A percentile compares a stretch with the other conserved stretches of the same genome.
Conservation (phyloP, 2,113 vertebrate species). For the Cryptomyrus ogoouensis region DNA sequence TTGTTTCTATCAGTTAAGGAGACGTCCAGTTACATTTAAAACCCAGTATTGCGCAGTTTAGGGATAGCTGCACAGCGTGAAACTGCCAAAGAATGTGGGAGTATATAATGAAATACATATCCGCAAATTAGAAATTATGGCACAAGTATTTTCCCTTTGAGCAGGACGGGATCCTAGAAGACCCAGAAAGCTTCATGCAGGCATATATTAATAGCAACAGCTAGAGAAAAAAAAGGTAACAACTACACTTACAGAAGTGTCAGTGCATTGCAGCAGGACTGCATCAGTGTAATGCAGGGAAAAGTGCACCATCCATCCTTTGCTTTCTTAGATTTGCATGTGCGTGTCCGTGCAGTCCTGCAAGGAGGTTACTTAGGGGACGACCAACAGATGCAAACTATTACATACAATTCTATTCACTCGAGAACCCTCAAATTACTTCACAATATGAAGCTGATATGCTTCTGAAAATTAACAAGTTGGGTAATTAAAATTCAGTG, state of each 20-base stretch:
- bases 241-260: slow-evolving; percentile 2
- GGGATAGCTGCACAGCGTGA: not conserved
- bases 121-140: too few species aligned
- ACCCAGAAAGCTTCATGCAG: not conserved
- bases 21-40: slow-evolving; percentile 65
- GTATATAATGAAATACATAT: not conserved
- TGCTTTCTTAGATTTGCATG: not conserved
- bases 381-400: not conserved
- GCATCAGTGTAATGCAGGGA: not conserved
- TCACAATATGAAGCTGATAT: slow-evolving; percentile 29
- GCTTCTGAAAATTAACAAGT: slow-evolving; percentile 45
- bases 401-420: slow-evolving; percentile 41
- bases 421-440: slow-evolving; percentile 30
- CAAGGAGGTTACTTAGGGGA: not conserved
- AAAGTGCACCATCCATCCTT: not conserved
- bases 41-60: slow-evolving; percentile 41
- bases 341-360: not conserved
- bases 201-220: not conserved
- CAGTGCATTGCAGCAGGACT: not conserved
- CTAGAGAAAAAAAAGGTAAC: not conserved
- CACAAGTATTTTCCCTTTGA: not conserved
- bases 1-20: slow-evolving; percentile 68
- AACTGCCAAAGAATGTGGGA: not conserved
- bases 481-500: slow-evolving; percentile 58
- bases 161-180: not conserved